Conservation (phyloP, 2,888 invertebrate genomes). For the Mythimna loreyi region DNA sequence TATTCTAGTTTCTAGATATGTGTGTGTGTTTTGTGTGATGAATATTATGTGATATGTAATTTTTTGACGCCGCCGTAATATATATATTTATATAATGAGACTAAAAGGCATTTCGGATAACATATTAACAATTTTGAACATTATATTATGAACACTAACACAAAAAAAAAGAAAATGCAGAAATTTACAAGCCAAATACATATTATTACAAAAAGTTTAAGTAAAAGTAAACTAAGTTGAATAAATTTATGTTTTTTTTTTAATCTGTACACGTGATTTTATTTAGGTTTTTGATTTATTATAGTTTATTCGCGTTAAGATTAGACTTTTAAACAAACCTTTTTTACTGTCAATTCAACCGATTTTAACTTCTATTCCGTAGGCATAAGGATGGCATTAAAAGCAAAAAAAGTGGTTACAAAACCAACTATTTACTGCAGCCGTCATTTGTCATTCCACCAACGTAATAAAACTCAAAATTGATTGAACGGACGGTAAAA, state of each 20-base stretch:
- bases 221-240: conserved; percentile 17
- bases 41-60: not conserved
- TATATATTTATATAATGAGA: conserved; percentile 55
- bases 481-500: too few relatives aligned
- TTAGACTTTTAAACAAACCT: too few relatives aligned
- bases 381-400: too few relatives aligned
- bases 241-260: conserved; percentile 26
- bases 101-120: conserved; percentile 21
- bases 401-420: too few relatives aligned
- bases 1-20: conserved; percentile 25
- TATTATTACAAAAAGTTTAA: conserved; percentile 27
- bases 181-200: conserved; percentile 67
- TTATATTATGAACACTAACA: conserved; percentile 4
- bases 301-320: too few relatives aligned
- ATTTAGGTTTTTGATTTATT: conserved; percentile 21
- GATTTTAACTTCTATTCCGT: too few relatives aligned
- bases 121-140: conserved; percentile 24
- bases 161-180: conserved; percentile 23
- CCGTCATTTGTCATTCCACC: too few relatives aligned
- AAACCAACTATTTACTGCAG: too few relatives aligned
- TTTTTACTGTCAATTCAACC: too few relatives aligned
- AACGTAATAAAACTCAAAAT: too few relatives aligned
- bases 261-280: conserved; percentile 24
- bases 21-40: conserved; percentile 6
- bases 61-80: conserved; percentile 5